Base-by-base conservation (phyloP, 2,888 invertebrate genomes). In the Cheilosia urbana region DNA sequence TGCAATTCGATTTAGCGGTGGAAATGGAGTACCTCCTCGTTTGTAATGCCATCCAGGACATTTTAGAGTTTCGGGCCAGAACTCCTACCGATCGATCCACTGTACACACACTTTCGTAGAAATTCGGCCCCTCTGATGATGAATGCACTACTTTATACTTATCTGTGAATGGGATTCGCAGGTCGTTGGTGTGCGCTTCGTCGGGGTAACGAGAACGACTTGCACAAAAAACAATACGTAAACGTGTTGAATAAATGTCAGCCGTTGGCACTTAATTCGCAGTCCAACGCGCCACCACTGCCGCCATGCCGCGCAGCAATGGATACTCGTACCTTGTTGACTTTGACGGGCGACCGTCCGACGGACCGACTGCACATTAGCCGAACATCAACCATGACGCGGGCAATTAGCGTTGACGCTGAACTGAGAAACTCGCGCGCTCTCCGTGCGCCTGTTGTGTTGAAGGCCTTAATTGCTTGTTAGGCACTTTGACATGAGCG, bases 391-490 rank as follows among this genome's bases (percentile, higher is more conserved):
- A 68, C 85, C 85, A 63, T 85, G 85, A 85, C 85, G 77, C 45
- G 71, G 85, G 81, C 85, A 85, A 85, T 85, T 85, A 85, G 85
- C 81, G 17, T 77, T 85, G 85, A 85, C 85, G 81, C 76, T 81
- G 62, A 85, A 81, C 71, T 80, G 69, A 60, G 69, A 71, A 60
- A 81, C 65, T 72, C 79, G 82, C 73, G 73, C 77, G 77, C 85
- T 77, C 82, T 73, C 68, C 65, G 30, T 27, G 27, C 27, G 27
- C 27, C 69, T 82, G 34, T 34, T 34, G 34, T 34, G 87, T 82
- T 87, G 87, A 87, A 73, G 87, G 82, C 87, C 73, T 78, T 87
- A 87, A 87, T 87, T 87, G 87, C 87, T 87, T 87, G 87, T 82
- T 87, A 82, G 81, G 73, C 72, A 62, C 63, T 69, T 82, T 87